phyloP scores from a whole-genome alignment of 64 coral and sea anemone species.

The Pocillopora verrucosa region DNA sequence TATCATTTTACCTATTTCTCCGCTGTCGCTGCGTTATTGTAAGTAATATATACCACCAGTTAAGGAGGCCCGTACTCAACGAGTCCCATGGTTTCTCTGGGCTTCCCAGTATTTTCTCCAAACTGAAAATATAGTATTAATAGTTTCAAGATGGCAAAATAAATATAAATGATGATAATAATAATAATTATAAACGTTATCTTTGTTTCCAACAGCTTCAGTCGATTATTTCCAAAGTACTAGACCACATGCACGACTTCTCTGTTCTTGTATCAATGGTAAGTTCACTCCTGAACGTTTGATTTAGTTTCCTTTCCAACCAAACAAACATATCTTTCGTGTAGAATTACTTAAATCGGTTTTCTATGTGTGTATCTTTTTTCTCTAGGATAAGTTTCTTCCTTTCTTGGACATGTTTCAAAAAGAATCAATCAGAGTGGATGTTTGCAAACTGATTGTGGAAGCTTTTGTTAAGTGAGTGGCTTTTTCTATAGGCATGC shows the following conservation, averaged over 20 bases:
- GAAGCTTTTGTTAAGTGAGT: constrained; percentile 93
- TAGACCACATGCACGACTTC: constrained; percentile 86
- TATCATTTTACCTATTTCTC: too few relatives aligned
- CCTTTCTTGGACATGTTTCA: constrained; percentile 99
- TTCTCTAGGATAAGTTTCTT: constrained; percentile 89
- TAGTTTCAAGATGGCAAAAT: too few relatives aligned
- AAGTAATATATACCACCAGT: too few relatives aligned
- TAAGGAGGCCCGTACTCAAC: too few relatives aligned
- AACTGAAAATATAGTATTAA: too few relatives aligned
- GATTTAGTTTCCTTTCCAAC: background rate
- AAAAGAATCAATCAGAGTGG: constrained; percentile 89
- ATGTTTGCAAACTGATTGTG: constrained; percentile 96
- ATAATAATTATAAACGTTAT: too few relatives aligned
- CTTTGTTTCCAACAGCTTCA: constrained; percentile 55
- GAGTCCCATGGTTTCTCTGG: too few relatives aligned
- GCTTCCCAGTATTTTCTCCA: too few relatives aligned
- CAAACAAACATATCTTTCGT: background rate
- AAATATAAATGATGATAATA: too few relatives aligned
- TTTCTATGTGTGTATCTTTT: background rate
- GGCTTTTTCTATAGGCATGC: too few relatives aligned
- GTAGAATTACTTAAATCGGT: background rate
- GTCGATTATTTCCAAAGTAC: constrained; percentile 72
- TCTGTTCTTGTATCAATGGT: constrained; percentile 81
- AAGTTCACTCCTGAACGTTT: background rate
- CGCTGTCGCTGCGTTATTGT: too few relatives aligned